These are phyloP conservation scores for Microcebus ravelobensis DNA, from an alignment of 2,113 vertebrate species.

Conservation along the genomic window DNA sequence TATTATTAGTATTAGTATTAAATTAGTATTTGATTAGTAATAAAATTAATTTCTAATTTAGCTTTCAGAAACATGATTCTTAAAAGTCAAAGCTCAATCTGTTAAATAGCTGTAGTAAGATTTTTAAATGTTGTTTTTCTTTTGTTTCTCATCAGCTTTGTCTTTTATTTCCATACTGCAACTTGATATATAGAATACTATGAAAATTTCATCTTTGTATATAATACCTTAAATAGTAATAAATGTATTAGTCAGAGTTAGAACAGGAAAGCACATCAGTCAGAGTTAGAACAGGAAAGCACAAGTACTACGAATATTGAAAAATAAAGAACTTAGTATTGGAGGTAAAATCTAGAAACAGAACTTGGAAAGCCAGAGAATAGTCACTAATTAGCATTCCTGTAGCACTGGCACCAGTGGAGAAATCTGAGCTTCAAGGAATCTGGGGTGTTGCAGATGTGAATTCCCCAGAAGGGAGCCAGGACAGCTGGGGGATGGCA, in stretches of 20 bases:
- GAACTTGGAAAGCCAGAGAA: background rate
- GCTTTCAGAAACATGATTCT: background rate
- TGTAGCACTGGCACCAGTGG: too few species aligned
- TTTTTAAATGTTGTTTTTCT: background rate
- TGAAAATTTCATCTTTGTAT: background rate
- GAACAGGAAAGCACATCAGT: background rate
- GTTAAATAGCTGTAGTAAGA: background rate
- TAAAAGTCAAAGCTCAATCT: background rate
- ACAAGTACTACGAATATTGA: background rate
- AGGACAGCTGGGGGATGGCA: rapidly evolving
- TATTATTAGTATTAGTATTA: too few species aligned
- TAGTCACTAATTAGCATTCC: rapidly evolving
- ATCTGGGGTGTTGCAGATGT: background rate
- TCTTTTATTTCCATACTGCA: background rate
- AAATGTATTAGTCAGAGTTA: background rate
- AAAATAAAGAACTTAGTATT: background rate
- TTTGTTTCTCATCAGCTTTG: background rate
- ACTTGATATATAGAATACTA: background rate
- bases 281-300: background rate
- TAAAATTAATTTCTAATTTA: background rate
- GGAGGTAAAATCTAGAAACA: background rate
- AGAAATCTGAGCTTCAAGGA: background rate
- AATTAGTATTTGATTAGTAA: too few species aligned
- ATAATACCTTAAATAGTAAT: background rate
- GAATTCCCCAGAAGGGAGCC: rapidly evolving